Evolutionary conservation across 2,113 vertebrate genomes (phyloP).

Genomic region (Mirounga angustirostris): DNA sequence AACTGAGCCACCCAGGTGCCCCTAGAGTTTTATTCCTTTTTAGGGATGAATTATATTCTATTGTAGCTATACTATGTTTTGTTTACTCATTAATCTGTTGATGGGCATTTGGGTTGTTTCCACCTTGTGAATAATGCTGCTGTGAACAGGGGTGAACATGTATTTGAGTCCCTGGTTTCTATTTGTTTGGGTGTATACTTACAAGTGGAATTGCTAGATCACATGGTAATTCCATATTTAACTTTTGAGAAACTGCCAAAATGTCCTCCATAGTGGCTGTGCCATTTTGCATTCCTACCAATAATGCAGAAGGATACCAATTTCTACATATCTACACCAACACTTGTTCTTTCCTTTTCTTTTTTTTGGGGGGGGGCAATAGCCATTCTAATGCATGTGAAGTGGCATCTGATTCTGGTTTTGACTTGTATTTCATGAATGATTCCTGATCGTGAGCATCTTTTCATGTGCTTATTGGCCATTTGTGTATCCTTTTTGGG

Average conservation of each 20-base stretch:
- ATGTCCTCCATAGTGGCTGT: background rate
- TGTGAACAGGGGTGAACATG: background rate
- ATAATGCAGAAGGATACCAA: fast-evolving
- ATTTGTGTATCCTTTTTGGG: background rate
- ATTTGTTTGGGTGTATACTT: background rate
- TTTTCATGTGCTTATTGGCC: background rate
- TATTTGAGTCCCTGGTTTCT: background rate
- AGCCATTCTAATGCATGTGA: background rate
- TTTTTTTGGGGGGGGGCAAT: background rate
- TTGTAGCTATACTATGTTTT: fast-evolving
- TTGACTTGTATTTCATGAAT: background rate
- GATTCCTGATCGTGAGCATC: background rate
- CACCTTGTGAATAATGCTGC: background rate
- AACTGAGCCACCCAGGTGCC: background rate
- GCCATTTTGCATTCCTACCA: background rate
- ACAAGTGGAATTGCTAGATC: background rate
- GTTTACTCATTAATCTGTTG: background rate
- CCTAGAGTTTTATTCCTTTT: background rate
- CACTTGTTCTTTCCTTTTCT: background rate
- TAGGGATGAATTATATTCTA: background rate
- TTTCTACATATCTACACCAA: background rate
- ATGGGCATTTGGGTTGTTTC: background rate
- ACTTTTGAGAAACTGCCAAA: background rate
- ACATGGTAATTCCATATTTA: background rate
- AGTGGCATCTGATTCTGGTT: no score